Conservation (phyloP, 2,888 invertebrate species). For the Patella pellucida region DNA sequence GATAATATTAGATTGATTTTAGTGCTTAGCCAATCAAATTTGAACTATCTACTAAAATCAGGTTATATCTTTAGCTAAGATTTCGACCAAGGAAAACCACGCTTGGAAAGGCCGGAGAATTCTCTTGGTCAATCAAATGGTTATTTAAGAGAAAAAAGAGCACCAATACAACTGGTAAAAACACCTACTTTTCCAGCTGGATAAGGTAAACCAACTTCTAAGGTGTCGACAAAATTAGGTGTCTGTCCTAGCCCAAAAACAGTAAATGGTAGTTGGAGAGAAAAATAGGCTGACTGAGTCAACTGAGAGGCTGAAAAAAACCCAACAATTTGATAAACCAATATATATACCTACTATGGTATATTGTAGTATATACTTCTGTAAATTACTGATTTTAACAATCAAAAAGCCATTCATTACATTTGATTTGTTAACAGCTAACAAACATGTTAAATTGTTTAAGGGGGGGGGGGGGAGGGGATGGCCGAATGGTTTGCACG, state of each 20-base stretch:
- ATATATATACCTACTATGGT: background rate
- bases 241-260: constrained; percentile 98
- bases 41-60: too few species aligned
- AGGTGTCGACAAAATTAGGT: constrained; percentile 94
- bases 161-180: background rate
- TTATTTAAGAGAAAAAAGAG: constrained; percentile 1
- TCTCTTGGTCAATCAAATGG: constrained; percentile 14
- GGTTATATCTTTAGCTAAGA: too few species aligned
- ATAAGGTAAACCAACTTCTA: constrained; percentile 80
- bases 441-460: background rate
- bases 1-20: too few species aligned
- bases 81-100: background rate
- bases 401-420: background rate
- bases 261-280: constrained; percentile 93
- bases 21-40: too few species aligned
- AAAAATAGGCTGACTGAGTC: constrained; percentile 91
- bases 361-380: background rate
- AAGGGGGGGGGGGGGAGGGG: too few species aligned
- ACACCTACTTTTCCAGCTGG: constrained; percentile 36
- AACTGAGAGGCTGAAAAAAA: constrained; percentile 82
- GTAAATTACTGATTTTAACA: background rate
- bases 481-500: too few species aligned
- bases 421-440: background rate
- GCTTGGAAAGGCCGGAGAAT: background rate
- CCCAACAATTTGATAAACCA: constrained; percentile 7